Percentiles rank a stretch among this genome's conserved stretches.
These are phyloP conservation scores for Vollenhovia emeryi DNA, from an alignment of 1,140 invertebrate species.

Conservation along the genomic window DNA sequence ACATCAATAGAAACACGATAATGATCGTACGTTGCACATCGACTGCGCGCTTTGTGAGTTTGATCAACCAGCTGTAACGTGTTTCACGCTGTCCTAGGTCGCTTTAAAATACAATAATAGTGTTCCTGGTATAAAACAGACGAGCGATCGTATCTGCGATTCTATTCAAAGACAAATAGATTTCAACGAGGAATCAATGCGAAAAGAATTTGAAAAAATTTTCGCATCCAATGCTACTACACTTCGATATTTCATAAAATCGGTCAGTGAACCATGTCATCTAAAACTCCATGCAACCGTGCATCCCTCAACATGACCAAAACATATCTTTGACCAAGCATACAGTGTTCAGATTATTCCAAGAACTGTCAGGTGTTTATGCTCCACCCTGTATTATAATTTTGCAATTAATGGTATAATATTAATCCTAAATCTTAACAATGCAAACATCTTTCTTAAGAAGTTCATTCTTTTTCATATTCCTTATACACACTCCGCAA, in stretches of 20 bases:
- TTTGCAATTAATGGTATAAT: background rate
- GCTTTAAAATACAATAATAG: slow-evolving; percentile 32
- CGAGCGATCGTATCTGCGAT: background rate
- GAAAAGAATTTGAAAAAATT: background rate
- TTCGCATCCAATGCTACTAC: background rate
- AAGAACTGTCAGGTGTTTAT: no score
- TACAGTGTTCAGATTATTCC: no score
- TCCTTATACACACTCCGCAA: no score
- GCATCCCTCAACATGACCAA: no score
- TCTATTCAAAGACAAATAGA: background rate
- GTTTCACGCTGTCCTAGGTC: slow-evolving; percentile 7
- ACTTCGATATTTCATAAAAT: no score
- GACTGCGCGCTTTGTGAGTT: slow-evolving; percentile 2
- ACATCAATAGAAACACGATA: slow-evolving; percentile 43
- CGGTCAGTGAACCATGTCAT: no score
- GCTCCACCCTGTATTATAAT: no score
- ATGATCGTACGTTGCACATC: slow-evolving; percentile 33
- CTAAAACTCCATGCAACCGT: no score
- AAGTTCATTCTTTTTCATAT: background rate
- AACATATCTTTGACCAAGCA: no score
- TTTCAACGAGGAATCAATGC: background rate
- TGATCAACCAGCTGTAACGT: background rate
- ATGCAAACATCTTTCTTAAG: background rate
- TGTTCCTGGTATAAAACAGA: background rate
- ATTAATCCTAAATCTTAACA: background rate